A percentile compares a stretch with the other conserved stretches of the same genome.
phyloP scores from a whole-genome alignment of 2,888 invertebrate species.

The Chymomyza amoena region DNA sequence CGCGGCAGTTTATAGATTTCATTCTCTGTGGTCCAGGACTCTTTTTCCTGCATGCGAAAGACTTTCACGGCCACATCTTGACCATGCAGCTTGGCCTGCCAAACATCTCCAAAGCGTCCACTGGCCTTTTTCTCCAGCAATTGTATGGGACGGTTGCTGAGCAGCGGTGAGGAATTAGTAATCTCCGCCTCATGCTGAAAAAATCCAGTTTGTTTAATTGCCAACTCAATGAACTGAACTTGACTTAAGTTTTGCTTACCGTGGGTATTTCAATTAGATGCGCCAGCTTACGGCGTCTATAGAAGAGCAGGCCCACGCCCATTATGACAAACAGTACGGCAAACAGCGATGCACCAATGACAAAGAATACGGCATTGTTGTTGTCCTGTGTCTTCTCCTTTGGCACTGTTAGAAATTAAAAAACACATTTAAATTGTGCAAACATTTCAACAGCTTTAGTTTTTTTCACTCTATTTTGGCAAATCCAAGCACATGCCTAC shows the following conservation, averaged over 20 bases:
- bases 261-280: conserved; percentile 90
- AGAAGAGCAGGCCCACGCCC: conserved; percentile 82
- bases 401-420: conserved; percentile 68
- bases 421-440: background rate
- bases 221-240: background rate
- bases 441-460: background rate
- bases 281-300: conserved; percentile 84
- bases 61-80: conserved; percentile 96
- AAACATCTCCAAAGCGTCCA: conserved; percentile 96
- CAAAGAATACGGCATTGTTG: conserved; percentile 64
- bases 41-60: conserved; percentile 94
- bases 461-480: background rate
- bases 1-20: conserved; percentile 94
- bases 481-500: conserved; percentile 50
- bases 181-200: conserved; percentile 78
- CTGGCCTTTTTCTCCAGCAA: conserved; percentile 93
- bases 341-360: conserved; percentile 69
- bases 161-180: conserved; percentile 76
- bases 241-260: conserved; percentile 73
- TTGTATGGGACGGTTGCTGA: conserved; percentile 86
- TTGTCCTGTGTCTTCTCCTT: conserved; percentile 74
- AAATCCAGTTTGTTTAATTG: background rate
- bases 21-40: conserved; percentile 96
- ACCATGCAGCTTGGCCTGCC: conserved; percentile 90
- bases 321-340: conserved; percentile 77